These are phyloP conservation scores for Notarius lentiginosus DNA, from an alignment of 2,113 vertebrate species.

Conservation along the genomic window DNA sequence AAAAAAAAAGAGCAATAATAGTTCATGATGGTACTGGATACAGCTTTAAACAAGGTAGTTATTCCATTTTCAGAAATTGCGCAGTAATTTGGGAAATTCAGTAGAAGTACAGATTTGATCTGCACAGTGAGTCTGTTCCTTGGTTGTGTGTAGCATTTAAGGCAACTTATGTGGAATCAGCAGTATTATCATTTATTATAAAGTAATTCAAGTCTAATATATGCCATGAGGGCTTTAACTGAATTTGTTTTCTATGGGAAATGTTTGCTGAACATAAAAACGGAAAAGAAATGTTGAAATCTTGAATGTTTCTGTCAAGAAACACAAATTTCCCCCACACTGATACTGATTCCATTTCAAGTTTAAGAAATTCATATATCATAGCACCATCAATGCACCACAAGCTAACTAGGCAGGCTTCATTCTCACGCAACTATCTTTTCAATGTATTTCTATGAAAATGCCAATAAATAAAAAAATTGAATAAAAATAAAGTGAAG, in stretches of 20 bases:
- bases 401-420: slow-evolving; percentile 25
- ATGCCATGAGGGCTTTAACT: background rate
- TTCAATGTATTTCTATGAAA: slow-evolving; percentile 11
- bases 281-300: slow-evolving; percentile 6
- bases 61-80: background rate
- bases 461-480: slow-evolving; percentile 36
- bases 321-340: background rate
- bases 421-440: background rate
- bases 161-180: background rate
- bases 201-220: slow-evolving; percentile 9
- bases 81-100: background rate
- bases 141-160: background rate
- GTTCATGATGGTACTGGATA: background rate
- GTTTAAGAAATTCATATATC: slow-evolving; percentile 37
- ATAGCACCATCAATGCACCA: slow-evolving; percentile 43
- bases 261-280: background rate
- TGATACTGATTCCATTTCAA: slow-evolving; percentile 39
- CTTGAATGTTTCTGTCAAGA: background rate
- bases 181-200: background rate
- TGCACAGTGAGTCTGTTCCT: background rate
- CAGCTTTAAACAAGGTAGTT: slow-evolving; percentile 3
- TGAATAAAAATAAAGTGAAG: slow-evolving; percentile 16
- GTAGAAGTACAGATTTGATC: slow-evolving; percentile 2
- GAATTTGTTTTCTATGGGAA: slow-evolving; percentile 6
- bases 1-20: slow-evolving; percentile 11